Evolutionary conservation across 2,888 invertebrate genomes (phyloP), one percentile per base, ranked within the genome.

Genomic region (Macrophya alboannulata): DNA sequence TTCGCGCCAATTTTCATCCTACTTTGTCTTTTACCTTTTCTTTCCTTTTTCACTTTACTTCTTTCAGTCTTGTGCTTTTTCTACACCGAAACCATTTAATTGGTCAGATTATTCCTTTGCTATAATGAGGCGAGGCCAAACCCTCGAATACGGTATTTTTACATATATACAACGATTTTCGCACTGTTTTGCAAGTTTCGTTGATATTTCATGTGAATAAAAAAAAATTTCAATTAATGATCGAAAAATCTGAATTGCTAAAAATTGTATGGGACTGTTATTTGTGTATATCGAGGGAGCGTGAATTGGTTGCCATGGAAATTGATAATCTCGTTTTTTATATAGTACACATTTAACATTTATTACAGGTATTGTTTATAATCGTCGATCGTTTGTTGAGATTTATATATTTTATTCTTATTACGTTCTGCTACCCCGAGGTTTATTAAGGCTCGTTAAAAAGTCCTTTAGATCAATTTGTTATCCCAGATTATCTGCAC

Each of bases 361-460:
- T 62, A 45, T 17, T 43, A 43, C 21, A 45, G 25, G 9, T 51
- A 51, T 77, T 77, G 48, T 55, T 77, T 25, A 55, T 55, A 77
- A 55, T 77, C 17, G 77, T 77, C 51, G 77, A 77, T 77, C 37
- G 77, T 37, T 17, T 9, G 25, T 37, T 9, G 43, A 62, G 59
- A 81, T 81, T 62, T 51, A 55, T 51, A 43, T 62, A 8, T 62
- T 12, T 81, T 43, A n/a, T 25, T 21, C 45, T 15, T 25, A 25
- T 15, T 62, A 8, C 21, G 62, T 81, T 81, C 21, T 15, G 43
- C 43, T 59, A n/a, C 21, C 21, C 21, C 81, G 81, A 62, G 81
- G 81, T 81, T 81, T 81, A 81, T 81, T 62, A 25, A 62, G 21
- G 62, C 85, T 85, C 77, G 81, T 82, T 85, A 85, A 79, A 85